A percentile compares a stretch with the other conserved stretches of the same genome.
Conservation (phyloP, 2,888 invertebrate species). For the Agriotes lineatus region DNA sequence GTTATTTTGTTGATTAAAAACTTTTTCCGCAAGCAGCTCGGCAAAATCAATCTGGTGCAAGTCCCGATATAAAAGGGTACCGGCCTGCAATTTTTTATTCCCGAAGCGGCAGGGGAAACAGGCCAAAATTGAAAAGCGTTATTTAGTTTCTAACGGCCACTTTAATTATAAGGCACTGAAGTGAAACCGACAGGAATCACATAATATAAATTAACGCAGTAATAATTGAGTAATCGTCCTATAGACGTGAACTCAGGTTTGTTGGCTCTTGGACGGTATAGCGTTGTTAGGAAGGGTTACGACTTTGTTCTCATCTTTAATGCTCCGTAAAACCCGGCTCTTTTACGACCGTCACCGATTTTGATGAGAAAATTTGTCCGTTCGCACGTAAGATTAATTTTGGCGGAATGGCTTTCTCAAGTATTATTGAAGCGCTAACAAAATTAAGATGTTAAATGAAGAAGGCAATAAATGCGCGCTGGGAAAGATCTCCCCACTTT, state of each 20-base stretch:
- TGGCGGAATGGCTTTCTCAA: constrained; percentile 54
- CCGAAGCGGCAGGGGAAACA: too few relatives aligned
- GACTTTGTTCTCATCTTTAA: constrained; percentile 57
- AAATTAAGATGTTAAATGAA: constrained; percentile 51
- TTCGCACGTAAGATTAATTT: constrained; percentile 58
- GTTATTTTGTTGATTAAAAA: constrained; percentile 19
- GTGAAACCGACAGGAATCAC: constrained; percentile 25
- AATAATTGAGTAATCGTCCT: constrained; percentile 35
- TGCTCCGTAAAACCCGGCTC: constrained; percentile 55
- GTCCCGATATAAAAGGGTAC: too few relatives aligned
- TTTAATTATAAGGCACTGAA: constrained; percentile 11
- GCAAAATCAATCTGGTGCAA: background rate
- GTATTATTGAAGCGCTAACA: constrained; percentile 53
- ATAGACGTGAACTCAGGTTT: constrained; percentile 33
- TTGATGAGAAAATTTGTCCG: constrained; percentile 57
- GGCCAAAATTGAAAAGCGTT: background rate
- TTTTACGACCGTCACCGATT: constrained; percentile 56
- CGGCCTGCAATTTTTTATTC: too few relatives aligned
- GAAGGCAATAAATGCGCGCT: constrained; percentile 14
- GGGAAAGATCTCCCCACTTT: background rate
- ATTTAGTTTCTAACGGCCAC: background rate
- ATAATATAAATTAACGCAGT: constrained; percentile 33
- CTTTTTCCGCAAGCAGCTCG: background rate
- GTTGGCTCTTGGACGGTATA: constrained; percentile 28
- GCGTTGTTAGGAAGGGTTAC: constrained; percentile 56